These are phyloP conservation scores for Pseudomyrmex gracilis DNA, from an alignment of 1,140 invertebrate species.

Conservation along the genomic window DNA sequence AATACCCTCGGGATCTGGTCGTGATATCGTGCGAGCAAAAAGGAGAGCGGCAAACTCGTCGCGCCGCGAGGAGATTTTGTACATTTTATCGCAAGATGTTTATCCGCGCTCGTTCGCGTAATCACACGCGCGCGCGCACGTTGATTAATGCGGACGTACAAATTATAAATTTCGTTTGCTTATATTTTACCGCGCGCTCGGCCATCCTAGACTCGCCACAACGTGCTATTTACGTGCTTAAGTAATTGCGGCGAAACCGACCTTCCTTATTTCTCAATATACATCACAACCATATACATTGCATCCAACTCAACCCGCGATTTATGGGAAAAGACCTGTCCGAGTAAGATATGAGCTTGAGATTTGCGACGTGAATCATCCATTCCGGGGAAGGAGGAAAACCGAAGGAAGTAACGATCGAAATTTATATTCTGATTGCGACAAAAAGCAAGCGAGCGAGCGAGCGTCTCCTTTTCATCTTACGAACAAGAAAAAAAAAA, in stretches of 20 bases:
- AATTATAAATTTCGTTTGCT: conserved; percentile 44
- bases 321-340: conserved; percentile 2
- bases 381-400: background rate
- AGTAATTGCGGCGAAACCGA: conserved; percentile 8
- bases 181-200: conserved; percentile 14
- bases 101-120: conserved; percentile 22
- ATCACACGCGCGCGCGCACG: background rate
- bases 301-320: background rate
- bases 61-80: conserved; percentile 18
- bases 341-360: background rate
- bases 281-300: background rate
- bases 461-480: no score
- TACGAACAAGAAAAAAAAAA: background rate
- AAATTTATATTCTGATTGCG: no score
- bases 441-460: no score
- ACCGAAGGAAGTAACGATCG: no score
- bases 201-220: background rate
- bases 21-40: background rate
- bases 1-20: background rate
- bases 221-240: conserved; percentile 23
- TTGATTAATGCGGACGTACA: conserved; percentile 34
- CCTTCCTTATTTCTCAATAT: conserved; percentile 33
- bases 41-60: background rate
- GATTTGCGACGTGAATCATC: background rate
- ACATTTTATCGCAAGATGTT: background rate